A percentile compares a stretch with the other conserved stretches of the same genome.
These are phyloP conservation scores for Phyllotreta cruciferae DNA, from an alignment of 2,888 invertebrate species.

Conservation along the genomic window DNA sequence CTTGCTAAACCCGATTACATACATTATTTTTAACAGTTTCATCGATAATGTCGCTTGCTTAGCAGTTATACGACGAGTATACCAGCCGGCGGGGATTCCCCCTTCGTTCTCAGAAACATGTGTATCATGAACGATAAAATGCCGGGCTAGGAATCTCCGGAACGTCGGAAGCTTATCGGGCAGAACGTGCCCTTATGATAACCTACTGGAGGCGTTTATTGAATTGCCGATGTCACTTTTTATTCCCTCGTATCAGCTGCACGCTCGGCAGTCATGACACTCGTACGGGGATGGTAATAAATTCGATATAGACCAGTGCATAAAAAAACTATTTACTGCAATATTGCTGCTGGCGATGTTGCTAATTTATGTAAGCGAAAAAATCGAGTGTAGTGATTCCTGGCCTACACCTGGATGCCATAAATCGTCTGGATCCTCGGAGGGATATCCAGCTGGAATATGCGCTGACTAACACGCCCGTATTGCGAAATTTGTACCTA, in stretches of 20 bases:
- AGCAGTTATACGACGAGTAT: too few relatives aligned
- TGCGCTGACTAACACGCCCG: constrained; percentile 38
- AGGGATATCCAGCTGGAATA: constrained; percentile 46
- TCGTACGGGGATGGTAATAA: constrained; percentile 42
- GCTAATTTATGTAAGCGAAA: too few relatives aligned
- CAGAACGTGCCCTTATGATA: constrained; percentile 47
- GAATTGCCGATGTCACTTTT: constrained; percentile 51
- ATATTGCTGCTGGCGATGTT: too few relatives aligned
- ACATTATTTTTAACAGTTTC: too few relatives aligned
- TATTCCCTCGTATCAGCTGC: constrained; percentile 45
- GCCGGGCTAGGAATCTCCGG: too few relatives aligned
- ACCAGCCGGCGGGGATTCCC: too few relatives aligned
- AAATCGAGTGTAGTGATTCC: too few relatives aligned
- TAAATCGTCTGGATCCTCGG: constrained; percentile 40
- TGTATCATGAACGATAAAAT: too few relatives aligned
- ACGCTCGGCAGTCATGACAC: constrained; percentile 43
- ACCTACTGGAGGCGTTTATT: constrained; percentile 47
- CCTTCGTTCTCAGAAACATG: too few relatives aligned
- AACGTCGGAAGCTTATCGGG: constrained; percentile 41
- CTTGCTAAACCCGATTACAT: too few relatives aligned
- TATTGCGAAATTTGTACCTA: constrained; percentile 31
- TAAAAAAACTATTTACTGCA: too few relatives aligned
- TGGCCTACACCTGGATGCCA: constrained; percentile 35
- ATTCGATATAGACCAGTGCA: constrained; percentile 13
- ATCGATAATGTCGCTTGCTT: too few relatives aligned